These are phyloP conservation scores for Vanessa cardui DNA, from an alignment of 2,888 invertebrate genomes.

Conservation along the genomic window DNA sequence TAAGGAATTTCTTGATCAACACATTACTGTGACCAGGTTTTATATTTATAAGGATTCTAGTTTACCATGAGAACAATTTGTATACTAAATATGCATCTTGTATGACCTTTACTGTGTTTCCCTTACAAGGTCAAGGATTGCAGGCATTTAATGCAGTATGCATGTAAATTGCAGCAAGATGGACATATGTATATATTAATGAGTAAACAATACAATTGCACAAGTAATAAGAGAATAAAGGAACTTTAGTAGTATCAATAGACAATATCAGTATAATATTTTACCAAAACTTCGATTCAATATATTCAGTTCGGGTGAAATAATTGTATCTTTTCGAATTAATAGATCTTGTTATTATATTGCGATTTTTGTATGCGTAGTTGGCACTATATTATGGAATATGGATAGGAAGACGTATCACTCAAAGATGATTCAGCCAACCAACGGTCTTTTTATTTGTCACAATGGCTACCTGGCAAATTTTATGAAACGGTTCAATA, in stretches of 20 bases:
- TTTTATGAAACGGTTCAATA: slow-evolving; percentile 66
- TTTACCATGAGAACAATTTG: slow-evolving; percentile 63
- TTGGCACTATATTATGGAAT: slow-evolving; percentile 30
- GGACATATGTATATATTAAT: slow-evolving; percentile 9
- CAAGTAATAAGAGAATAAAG: not conserved
- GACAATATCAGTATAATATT: not conserved
- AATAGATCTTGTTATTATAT: slow-evolving; percentile 1
- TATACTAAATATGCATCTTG: slow-evolving; percentile 49
- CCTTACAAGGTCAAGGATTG: slow-evolving; percentile 52
- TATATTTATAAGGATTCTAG: slow-evolving; percentile 55
- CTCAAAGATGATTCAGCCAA: slow-evolving; percentile 55
- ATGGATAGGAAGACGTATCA: slow-evolving; percentile 44
- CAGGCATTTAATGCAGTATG: slow-evolving; percentile 39
- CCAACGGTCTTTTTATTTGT: slow-evolving; percentile 48
- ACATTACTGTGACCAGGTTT: slow-evolving; percentile 18
- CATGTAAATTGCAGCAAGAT: slow-evolving; percentile 5
- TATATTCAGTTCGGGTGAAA: not conserved
- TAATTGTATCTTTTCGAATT: not conserved
- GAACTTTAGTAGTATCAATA: not conserved
- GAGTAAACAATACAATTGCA: not conserved
- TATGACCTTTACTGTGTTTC: slow-evolving; percentile 50
- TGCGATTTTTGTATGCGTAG: slow-evolving; percentile 29
- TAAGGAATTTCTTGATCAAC: slow-evolving; percentile 3
- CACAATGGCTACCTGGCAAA: slow-evolving; percentile 55
- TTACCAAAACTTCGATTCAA: not conserved